Evolutionary conservation across 2,113 vertebrate species (phyloP).

Genomic region (Cyanistes caeruleus): DNA sequence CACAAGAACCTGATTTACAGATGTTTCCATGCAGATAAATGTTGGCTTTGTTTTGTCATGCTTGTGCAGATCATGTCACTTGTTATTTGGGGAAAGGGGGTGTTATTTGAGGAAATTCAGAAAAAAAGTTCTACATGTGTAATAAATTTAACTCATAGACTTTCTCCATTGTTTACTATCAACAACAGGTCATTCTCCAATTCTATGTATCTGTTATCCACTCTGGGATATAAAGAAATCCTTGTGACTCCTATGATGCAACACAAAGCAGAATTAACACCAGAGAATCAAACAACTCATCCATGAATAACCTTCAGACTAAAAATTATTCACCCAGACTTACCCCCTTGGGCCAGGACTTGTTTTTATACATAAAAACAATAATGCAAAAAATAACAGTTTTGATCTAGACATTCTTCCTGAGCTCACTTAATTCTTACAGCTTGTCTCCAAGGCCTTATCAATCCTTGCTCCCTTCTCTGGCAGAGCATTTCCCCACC

Average conservation of each 20-base stretch:
- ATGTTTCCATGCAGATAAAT: neutral
- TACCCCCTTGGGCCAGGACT: neutral
- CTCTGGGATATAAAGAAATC: neutral
- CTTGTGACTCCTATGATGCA: neutral
- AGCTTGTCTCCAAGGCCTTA: neutral
- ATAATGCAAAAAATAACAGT: neutral
- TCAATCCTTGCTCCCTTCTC: neutral
- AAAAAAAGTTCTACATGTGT: neutral
- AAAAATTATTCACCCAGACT: neutral
- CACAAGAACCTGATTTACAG: neutral
- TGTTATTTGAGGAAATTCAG: neutral
- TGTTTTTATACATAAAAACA: neutral
- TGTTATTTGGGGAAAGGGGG: neutral
- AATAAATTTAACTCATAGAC: neutral
- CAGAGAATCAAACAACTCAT: neutral
- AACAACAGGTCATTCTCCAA: neutral
- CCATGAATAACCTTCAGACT: neutral
- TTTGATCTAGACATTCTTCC: neutral
- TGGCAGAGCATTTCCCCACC: neutral
- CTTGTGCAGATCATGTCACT: neutral
- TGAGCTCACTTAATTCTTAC: neutral
- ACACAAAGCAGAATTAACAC: neutral
- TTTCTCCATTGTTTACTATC: neutral
- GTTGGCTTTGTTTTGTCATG: neutral
- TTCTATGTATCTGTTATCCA: neutral